Evolutionary conservation across 2,113 vertebrate species (phyloP), one percentile per base, ranked within the genome.

Genomic region (Arothron firmamentum): DNA sequence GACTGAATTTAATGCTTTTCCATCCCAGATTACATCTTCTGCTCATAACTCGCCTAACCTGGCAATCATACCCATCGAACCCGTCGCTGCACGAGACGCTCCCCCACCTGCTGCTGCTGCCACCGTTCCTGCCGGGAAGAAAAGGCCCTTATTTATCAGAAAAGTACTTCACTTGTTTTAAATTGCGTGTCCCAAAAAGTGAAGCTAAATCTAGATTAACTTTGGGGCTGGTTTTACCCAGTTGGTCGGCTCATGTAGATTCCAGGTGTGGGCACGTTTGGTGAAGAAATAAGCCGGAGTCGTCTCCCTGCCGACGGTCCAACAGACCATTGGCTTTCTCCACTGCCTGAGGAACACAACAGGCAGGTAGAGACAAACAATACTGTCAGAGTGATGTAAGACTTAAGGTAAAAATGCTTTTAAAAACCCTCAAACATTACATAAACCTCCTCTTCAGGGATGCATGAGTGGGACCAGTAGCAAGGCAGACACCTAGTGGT

Each of bases 291-390:
- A 96, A 88, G 96, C 94, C 74, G 87, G 82, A 96, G 95, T 76
- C 92, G 90, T 69, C 94, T 92, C 59, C 94, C 94, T 52, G 96
- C 94, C 72, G 96, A n/a, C n/a, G n/a, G n/a, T n/a, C 84, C 77
- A 97, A 95, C 96, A 98, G 97, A 16, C 95, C 93, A 52, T 95
- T 97, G 21, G 93, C 94, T 58, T 93, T 91, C 75, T 96, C 94
- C 94, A 96, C 95, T 2, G 95, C 94, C 96, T 98, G 31, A 16
- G 42, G 59, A 66, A 72, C 10, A 54, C 17, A 70, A 50, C 48
- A 31, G 45, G 6, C 34, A 38, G 34, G 34, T 52, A 56, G 46
- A 61, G 43, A 53, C 34, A 21, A 41, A 17, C 34, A 9, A 10
- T 38, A 28, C 25, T 28, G 25, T 6, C 52, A 25, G 56, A 25